These are phyloP conservation scores for Saguinus midas DNA, from an alignment of 2,113 vertebrate genomes.

Conservation along the genomic window DNA sequence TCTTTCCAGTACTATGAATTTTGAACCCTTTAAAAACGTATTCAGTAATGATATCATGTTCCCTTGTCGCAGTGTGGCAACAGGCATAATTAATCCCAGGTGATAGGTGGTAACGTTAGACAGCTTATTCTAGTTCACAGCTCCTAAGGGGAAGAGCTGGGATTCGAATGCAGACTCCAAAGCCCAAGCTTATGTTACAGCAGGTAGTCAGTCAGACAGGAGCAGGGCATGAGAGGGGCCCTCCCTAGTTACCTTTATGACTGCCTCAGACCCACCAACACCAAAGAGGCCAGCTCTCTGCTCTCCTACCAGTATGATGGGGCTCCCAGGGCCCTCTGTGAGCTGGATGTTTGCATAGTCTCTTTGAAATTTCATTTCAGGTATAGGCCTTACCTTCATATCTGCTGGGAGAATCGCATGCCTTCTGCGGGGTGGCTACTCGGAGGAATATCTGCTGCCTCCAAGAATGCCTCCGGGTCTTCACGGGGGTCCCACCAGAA, in stretches of 20 bases:
- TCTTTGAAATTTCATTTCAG: fast-evolving
- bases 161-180: too few species aligned
- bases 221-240: too few species aligned
- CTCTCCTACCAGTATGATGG: not conserved
- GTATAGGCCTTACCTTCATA: conserved; percentile 83
- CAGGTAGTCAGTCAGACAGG: too few species aligned
- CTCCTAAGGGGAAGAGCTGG: not conserved
- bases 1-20: not conserved
- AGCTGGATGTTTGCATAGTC: fast-evolving
- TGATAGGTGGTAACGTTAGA: not conserved
- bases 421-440: conserved; percentile 97
- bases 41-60: not conserved
- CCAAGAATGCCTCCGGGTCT: conserved; percentile 93
- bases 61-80: not conserved
- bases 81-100: not conserved
- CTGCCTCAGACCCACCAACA: not conserved
- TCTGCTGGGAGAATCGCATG: conserved; percentile 86
- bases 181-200: not conserved
- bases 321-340: fast-evolving
- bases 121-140: not conserved
- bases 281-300: not conserved
- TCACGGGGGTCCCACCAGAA: conserved; percentile 83
- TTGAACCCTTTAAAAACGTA: not conserved
- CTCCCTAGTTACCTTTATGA: not conserved
- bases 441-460: conserved; percentile 98